Percentiles rank a stretch among this genome's conserved stretches.
Conservation (phyloP, 2,113 vertebrate species). For the Lates calcarifer region DNA sequence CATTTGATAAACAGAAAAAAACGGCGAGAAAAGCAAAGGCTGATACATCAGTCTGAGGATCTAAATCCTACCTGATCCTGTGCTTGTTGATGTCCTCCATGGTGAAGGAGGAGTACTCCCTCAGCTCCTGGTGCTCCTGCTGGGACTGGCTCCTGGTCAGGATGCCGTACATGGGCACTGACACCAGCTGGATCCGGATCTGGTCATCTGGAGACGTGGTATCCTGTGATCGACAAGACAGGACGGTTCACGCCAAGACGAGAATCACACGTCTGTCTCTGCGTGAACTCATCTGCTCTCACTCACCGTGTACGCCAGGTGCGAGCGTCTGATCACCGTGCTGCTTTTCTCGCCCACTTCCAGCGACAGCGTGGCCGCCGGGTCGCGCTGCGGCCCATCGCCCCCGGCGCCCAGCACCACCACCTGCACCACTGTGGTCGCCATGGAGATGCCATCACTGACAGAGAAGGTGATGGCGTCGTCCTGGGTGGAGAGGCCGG, state of each 20-base stretch:
- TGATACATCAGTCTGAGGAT: no score
- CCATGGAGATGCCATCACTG: conserved; percentile 88
- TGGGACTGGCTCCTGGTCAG: conserved; percentile 81
- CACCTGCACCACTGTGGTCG: conserved; percentile 86
- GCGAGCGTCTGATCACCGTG: conserved; percentile 84
- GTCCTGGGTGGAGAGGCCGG: conserved; percentile 84
- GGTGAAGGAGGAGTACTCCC: conserved; percentile 90
- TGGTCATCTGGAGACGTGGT: conserved; percentile 88
- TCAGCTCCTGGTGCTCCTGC: conserved; percentile 82
- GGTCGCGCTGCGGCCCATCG: conserved; percentile 83
- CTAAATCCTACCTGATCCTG: conserved; percentile 91
- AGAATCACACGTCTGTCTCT: no score
- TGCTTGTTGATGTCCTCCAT: conserved; percentile 93
- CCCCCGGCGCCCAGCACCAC: conserved; percentile 79
- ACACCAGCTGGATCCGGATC: conserved; percentile 91
- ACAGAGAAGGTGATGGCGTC: conserved; percentile 92
- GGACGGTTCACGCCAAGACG: not conserved
- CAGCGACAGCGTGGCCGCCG: conserved; percentile 83
- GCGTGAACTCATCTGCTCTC: no score
- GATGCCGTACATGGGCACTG: conserved; percentile 91
- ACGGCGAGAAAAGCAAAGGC: no score
- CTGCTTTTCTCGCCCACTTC: conserved; percentile 89
- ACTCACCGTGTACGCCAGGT: conserved; percentile 92
- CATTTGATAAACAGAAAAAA: not conserved
- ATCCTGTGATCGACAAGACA: conserved; percentile 82